Percentiles rank a stretch among this genome's conserved stretches.
phyloP scores from a whole-genome alignment of 2,113 vertebrate species.

The Cervus canadensis region DNA sequence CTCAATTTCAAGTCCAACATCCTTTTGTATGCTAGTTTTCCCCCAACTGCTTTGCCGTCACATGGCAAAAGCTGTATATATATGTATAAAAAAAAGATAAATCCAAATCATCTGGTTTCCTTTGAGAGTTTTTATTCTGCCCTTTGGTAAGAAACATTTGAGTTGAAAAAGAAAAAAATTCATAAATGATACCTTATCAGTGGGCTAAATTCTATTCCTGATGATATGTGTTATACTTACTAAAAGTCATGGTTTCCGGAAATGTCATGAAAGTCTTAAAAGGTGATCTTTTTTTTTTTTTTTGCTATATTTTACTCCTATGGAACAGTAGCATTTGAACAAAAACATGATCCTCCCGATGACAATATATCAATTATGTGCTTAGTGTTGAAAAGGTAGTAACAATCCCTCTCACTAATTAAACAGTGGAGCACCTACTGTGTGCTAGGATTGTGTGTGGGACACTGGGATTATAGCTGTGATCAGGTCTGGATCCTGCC shows the following conservation, averaged over 20 bases:
- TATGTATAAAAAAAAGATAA: background rate
- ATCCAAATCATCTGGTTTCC: background rate
- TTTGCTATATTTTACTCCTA: background rate
- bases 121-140: constrained; percentile 12
- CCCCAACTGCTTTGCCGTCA: background rate
- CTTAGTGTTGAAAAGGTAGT: background rate
- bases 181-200: background rate
- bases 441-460: background rate
- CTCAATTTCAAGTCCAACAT: background rate
- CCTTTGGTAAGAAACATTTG: background rate
- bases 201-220: background rate
- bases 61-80: background rate
- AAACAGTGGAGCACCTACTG: background rate
- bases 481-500: background rate
- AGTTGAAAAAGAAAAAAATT: background rate
- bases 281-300: background rate
- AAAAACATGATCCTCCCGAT: background rate
- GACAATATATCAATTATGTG: background rate
- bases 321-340: background rate
- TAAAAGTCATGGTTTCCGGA: background rate
- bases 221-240: background rate
- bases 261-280: background rate
- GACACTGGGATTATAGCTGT: background rate
- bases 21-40: background rate
- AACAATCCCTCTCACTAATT: background rate